phyloP scores from a whole-genome alignment of 2,888 invertebrate genomes.

The Monochamus alternatus region DNA sequence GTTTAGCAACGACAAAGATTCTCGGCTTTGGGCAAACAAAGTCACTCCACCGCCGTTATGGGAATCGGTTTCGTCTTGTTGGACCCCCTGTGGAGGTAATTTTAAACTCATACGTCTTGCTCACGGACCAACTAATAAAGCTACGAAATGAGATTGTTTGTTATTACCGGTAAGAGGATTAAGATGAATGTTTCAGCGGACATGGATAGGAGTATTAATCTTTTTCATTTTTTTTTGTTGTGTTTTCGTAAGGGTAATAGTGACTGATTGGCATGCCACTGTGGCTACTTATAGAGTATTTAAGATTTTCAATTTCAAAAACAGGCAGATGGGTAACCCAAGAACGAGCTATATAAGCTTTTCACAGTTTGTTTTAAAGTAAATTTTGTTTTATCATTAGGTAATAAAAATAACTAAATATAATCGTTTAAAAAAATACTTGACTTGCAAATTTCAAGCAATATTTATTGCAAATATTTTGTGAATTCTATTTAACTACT shows the following conservation, averaged over 20 bases:
- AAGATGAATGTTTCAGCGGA: constrained; percentile 51
- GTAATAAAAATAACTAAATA: too few species aligned
- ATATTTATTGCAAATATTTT: too few species aligned
- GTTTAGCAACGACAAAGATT: constrained; percentile 47
- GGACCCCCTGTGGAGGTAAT: constrained; percentile 51
- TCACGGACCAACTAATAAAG: constrained; percentile 37
- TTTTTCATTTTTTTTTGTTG: constrained; percentile 41
- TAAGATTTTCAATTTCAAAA: neutral
- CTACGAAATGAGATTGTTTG: constrained; percentile 36
- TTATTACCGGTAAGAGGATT: constrained; percentile 38
- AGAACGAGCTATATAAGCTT: too few species aligned
- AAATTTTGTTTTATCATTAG: too few species aligned
- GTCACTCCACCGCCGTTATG: constrained; percentile 47
- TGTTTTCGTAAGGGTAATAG: neutral
- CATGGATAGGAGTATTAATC: constrained; percentile 51
- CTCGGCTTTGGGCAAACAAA: constrained; percentile 47
- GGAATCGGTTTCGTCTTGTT: constrained; percentile 47
- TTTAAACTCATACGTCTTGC: constrained; percentile 50
- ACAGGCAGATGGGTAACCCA: neutral
- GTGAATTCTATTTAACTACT: too few species aligned
- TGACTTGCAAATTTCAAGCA: too few species aligned
- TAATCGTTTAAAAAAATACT: too few species aligned
- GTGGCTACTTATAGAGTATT: neutral
- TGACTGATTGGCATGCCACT: constrained; percentile 26
- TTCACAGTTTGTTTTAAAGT: too few species aligned